A percentile compares a stretch with the other conserved stretches of the same genome.
These are phyloP conservation scores for Plectrocnemia conspersa DNA, from an alignment of 1,140 invertebrate species.

Conservation along the genomic window DNA sequence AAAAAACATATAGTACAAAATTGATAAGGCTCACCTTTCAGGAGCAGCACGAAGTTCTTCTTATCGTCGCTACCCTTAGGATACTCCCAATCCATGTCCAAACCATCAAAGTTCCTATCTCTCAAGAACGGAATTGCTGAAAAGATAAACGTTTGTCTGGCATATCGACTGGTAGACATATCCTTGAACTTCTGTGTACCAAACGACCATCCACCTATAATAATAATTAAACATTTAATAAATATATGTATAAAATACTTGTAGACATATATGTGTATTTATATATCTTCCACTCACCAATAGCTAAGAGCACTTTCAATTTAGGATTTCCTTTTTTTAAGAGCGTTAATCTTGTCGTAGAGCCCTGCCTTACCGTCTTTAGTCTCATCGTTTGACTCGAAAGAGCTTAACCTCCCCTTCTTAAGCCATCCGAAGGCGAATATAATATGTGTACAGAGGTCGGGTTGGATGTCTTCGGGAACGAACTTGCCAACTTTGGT, in stretches of 20 bases:
- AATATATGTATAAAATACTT: not conserved
- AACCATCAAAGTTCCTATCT: constrained; percentile 80
- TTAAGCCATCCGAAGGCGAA: constrained; percentile 97
- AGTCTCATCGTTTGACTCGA: constrained; percentile 88
- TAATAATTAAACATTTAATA: constrained; percentile 7
- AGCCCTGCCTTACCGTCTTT: constrained; percentile 87
- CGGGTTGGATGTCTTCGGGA: constrained; percentile 92
- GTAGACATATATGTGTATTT: not conserved
- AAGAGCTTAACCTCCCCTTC: constrained; percentile 86
- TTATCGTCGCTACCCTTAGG: constrained; percentile 91
- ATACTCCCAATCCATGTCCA: constrained; percentile 97
- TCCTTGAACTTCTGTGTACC: constrained; percentile 95
- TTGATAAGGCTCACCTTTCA: constrained; percentile 74
- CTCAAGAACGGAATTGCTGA: constrained; percentile 87
- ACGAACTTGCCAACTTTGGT: constrained; percentile 88
- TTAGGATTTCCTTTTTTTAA: constrained; percentile 88
- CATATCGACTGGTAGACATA: constrained; percentile 80
- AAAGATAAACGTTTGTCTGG: constrained; percentile 89
- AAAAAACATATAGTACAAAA: constrained; percentile 1
- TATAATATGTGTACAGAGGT: constrained; percentile 93
- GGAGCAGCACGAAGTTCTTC: constrained; percentile 82
- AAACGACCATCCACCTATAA: constrained; percentile 87
- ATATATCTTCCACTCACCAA: constrained; percentile 61
- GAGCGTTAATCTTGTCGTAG: constrained; percentile 75
- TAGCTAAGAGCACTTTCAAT: constrained; percentile 80